Percentiles rank a stretch among this genome's conserved stretches.
Conservation (phyloP, 2,113 vertebrate species). For the Lepisosteus oculatus region DNA sequence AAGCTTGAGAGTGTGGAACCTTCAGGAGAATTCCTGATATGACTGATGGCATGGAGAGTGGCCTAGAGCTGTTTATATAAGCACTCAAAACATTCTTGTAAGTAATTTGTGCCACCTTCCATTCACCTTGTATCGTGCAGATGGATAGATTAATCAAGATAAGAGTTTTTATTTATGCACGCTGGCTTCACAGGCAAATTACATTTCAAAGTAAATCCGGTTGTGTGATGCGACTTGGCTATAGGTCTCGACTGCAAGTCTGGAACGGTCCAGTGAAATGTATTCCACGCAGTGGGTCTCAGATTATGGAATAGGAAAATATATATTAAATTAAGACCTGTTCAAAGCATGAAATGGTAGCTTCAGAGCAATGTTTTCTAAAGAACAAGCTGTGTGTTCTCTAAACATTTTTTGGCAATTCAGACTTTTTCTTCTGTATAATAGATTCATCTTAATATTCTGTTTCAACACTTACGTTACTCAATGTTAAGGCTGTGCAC, state of each 20-base stretch:
- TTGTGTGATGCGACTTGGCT: neutral
- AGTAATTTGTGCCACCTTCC: constrained; percentile 53
- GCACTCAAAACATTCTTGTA: constrained; percentile 40
- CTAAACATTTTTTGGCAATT: no score
- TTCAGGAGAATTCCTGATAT: constrained; percentile 12
- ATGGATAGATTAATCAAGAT: constrained; percentile 51
- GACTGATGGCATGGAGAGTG: constrained; percentile 33
- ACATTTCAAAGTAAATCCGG: constrained; percentile 1
- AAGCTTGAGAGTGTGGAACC: constrained; percentile 21
- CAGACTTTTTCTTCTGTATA: no score
- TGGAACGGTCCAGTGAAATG: neutral
- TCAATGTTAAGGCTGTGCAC: no score
- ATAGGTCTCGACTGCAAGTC: neutral
- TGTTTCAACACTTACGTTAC: no score
- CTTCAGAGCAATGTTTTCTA: no score
- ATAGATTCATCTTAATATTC: no score
- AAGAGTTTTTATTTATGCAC: constrained; percentile 33
- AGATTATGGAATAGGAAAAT: no score
- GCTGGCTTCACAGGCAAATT: constrained; percentile 2
- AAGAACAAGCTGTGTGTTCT: no score
- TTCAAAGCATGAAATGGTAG: no score
- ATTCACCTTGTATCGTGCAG: constrained; percentile 43
- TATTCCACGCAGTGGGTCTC: neutral
- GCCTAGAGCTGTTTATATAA: constrained; percentile 38
- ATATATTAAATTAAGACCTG: no score